Evolutionary conservation across 2,888 invertebrate genomes (phyloP).

Genomic region (Pocota personata): DNA sequence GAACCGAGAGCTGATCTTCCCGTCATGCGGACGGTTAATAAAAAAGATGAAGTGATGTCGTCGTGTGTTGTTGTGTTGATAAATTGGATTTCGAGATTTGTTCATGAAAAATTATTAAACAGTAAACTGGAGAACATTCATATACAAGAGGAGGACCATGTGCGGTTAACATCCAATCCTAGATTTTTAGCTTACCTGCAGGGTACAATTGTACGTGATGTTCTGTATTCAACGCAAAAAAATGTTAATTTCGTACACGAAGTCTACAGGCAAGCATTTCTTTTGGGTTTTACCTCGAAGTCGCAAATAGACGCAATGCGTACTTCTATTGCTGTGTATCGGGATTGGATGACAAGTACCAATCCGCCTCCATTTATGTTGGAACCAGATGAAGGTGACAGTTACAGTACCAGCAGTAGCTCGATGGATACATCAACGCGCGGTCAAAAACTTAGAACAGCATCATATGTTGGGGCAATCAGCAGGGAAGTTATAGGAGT

Average conservation of each 20-base stretch:
- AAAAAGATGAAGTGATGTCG: constrained; percentile 87
- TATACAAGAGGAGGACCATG: constrained; percentile 81
- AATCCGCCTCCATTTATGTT: constrained; percentile 91
- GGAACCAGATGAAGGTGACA: constrained; percentile 85
- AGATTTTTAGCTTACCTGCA: constrained; percentile 80
- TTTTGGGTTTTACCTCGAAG: constrained; percentile 89
- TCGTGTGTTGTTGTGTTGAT: constrained; percentile 92
- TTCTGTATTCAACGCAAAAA: constrained; percentile 93
- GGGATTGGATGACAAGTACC: constrained; percentile 97
- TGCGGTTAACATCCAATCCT: constrained; percentile 76
- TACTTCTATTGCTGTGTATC: constrained; percentile 95
- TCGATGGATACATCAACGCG: constrained; percentile 78
- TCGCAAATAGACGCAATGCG: constrained; percentile 93
- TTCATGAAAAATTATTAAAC: constrained; percentile 86
- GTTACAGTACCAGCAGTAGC: constrained; percentile 23
- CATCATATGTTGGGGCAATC: constrained; percentile 93
- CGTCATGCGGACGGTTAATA: constrained; percentile 85
- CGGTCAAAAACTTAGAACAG: constrained; percentile 87
- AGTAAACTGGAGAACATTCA: constrained; percentile 80
- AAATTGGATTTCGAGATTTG: constrained; percentile 94
- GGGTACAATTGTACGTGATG: constrained; percentile 90
- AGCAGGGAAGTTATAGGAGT: constrained; percentile 91
- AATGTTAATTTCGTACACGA: constrained; percentile 98
- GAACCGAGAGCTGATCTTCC: constrained; percentile 93
- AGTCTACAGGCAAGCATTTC: constrained; percentile 95